Conservation (phyloP, 1,140 invertebrate species). For the Aphelinus certus region DNA sequence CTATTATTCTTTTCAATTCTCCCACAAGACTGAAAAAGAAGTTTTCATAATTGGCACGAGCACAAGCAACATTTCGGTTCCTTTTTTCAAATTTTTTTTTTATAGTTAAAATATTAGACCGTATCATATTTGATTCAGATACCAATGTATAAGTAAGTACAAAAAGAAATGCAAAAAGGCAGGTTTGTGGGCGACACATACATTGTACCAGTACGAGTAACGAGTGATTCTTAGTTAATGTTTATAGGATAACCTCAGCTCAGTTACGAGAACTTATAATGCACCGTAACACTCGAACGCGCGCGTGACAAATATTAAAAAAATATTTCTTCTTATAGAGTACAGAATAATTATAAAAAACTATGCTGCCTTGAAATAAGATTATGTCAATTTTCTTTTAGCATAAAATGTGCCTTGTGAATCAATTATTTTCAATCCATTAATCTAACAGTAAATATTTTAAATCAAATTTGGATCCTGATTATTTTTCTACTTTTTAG, state of each 20-base stretch:
- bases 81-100: conserved; percentile 28
- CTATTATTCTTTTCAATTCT: no score
- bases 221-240: conserved; percentile 27
- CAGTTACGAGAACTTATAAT: conserved; percentile 19
- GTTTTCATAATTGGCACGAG: conserved; percentile 5
- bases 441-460: no score
- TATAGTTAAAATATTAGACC: conserved; percentile 21
- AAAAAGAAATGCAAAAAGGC: conserved; percentile 27
- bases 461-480: no score
- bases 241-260: conserved; percentile 24
- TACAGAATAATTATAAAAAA: no score
- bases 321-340: background rate
- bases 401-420: background rate
- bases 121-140: conserved; percentile 13
- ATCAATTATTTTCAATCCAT: background rate
- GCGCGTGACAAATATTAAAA: conserved; percentile 20
- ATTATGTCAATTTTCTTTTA: no score
- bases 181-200: conserved; percentile 16
- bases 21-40: background rate
- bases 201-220: conserved; percentile 19
- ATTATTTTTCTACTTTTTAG: no score
- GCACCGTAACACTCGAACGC: conserved; percentile 3
- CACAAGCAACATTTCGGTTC: conserved; percentile 6
- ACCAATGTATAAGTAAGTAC: conserved; percentile 26
- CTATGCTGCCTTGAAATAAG: no score